Evolutionary conservation across 2,888 invertebrate genomes (phyloP), one percentile per base, ranked within the genome.

Genomic region (Protodeltote pygarga): DNA sequence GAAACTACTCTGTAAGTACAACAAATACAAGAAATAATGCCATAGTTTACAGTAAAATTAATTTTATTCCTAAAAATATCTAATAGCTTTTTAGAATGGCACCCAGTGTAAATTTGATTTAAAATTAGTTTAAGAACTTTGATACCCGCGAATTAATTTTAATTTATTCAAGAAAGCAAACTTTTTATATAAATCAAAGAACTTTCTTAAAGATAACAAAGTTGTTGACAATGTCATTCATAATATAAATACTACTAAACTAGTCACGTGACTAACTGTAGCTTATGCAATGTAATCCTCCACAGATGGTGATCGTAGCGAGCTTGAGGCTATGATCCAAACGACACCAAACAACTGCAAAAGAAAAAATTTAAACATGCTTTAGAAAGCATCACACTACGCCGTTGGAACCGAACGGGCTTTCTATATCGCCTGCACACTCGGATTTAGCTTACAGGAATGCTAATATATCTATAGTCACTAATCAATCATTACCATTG

Each of bases 231-330:
- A 47, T 63, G 32, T 52, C 33, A 40, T 63, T 63, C 48, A 15
- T 32, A 21, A 31, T 46, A 42, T 50, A 60, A 60, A 64, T 50
- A 55, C 47, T 60, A 46, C 52, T 66, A 45, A 72, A 70, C 58
- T 79, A 79, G 68, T 81, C 85, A 85, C 83, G 57, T 52, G 66
- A 85, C 81, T 87, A 87, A 89, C 81, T 59, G 73, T 83, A 82
- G 91, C 89, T 89, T 89, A 89, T 81, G 89, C 91, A 85, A 85
- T 91, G 85, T 91, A 89, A 90, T 89, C 89, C 84, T 91, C 83
- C 92, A 90, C 92, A 92, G 92, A 92, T 92, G 92, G 92, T 84
- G 92, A 92, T 89, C 92, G 91, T 92, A 92, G 92, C 87, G 92
- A 92, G 87, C 92, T 92, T 81, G 92, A 92, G 65, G 92, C 89